These are phyloP conservation scores for Armadillidium nasatum DNA, from an alignment of 1,140 invertebrate species.

Conservation along the genomic window DNA sequence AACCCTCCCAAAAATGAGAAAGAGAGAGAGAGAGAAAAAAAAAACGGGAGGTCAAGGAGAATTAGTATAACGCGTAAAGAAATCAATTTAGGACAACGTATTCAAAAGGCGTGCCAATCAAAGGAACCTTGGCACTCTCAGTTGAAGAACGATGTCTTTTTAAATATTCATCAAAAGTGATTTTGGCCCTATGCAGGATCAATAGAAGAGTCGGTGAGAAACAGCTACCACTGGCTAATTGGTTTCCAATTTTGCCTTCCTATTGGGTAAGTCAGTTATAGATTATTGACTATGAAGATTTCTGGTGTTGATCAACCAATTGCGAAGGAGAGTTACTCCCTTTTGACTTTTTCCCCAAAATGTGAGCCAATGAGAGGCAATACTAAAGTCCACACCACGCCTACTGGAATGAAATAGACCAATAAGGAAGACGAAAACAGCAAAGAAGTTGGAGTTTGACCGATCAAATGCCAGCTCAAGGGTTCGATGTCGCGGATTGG, in stretches of 20 bases:
- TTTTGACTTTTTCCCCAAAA: not conserved
- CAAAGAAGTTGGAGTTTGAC: conserved; percentile 7
- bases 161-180: conserved; percentile 8
- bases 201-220: not conserved
- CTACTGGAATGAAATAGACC: not conserved
- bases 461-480: conserved; percentile 11
- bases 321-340: not conserved
- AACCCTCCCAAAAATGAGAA: too few species aligned
- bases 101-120: not conserved
- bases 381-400: not conserved
- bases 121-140: not conserved
- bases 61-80: conserved; percentile 1
- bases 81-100: conserved; percentile 4
- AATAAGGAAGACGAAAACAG: not conserved
- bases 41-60: not conserved
- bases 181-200: not conserved
- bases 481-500: conserved; percentile 10
- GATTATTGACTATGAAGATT: conserved; percentile 8
- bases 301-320: conserved; percentile 1
- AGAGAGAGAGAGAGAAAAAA: too few species aligned
- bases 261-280: not conserved
- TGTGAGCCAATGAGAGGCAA: not conserved
- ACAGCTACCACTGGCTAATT: not conserved
- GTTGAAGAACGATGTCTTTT: not conserved
- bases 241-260: conserved; percentile 7